These are phyloP conservation scores for Cyaniris semiargus DNA, from an alignment of 2,888 invertebrate genomes.

Conservation along the genomic window DNA sequence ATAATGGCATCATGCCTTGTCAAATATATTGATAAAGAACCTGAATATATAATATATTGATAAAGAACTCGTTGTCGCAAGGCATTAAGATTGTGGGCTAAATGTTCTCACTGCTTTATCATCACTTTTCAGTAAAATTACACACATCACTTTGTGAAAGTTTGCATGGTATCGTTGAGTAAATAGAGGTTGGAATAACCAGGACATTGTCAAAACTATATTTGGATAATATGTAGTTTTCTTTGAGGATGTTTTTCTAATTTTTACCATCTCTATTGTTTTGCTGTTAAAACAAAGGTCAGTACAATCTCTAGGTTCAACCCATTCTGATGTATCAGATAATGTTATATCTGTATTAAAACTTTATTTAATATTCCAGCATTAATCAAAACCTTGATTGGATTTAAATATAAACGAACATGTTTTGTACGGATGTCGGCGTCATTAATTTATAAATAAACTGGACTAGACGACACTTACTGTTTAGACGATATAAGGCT, in stretches of 20 bases:
- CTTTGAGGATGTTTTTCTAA: constrained; percentile 52
- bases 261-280: constrained; percentile 43
- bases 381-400: constrained; percentile 73
- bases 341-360: constrained; percentile 74
- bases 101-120: constrained; percentile 68
- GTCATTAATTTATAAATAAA: constrained; percentile 67
- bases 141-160: constrained; percentile 64
- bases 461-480: constrained; percentile 62
- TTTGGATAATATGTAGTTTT: constrained; percentile 51
- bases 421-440: constrained; percentile 69
- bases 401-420: constrained; percentile 70
- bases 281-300: constrained; percentile 59
- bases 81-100: constrained; percentile 37
- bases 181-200: constrained; percentile 46
- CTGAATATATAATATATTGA: no score
- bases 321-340: constrained; percentile 64
- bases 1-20: neutral
- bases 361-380: constrained; percentile 80
- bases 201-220: constrained; percentile 45
- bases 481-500: constrained; percentile 69
- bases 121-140: constrained; percentile 75
- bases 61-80: neutral
- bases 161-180: constrained; percentile 55
- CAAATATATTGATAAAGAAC: neutral
- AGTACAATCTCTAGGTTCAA: constrained; percentile 71